Conservation (phyloP, 1,140 invertebrate species). For the Ostrea edulis region DNA sequence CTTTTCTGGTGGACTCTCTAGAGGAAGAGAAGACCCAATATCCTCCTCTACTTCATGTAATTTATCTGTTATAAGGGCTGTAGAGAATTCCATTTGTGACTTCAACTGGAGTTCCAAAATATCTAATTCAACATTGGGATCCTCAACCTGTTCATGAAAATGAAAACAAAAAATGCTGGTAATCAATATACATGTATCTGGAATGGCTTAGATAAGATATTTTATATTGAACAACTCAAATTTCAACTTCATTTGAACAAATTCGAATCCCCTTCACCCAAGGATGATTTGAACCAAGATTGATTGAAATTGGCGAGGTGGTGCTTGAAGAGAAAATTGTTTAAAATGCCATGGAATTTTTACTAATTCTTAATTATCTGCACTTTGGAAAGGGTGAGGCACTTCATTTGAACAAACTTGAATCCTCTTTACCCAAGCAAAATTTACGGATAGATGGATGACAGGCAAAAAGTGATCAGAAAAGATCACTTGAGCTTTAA, state of each 20-base stretch:
- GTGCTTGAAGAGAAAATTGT: not conserved
- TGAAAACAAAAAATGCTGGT: not conserved
- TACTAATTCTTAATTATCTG: too few relatives aligned
- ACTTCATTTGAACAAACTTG: too few relatives aligned
- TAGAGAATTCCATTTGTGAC: constrained; percentile 10
- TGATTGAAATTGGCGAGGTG: not conserved
- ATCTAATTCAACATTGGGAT: constrained; percentile 56
- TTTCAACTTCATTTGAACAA: too few relatives aligned
- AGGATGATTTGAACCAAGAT: too few relatives aligned
- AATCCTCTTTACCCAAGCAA: too few relatives aligned
- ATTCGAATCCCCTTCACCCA: too few relatives aligned
- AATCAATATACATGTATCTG: not conserved
- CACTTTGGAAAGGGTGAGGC: too few relatives aligned
- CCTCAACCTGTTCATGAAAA: not conserved
- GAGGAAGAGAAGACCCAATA: constrained; percentile 66
- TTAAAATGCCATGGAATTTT: too few relatives aligned
- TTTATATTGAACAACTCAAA: too few relatives aligned
- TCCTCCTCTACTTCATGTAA: constrained; percentile 68
- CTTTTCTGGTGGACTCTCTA: constrained; percentile 71
- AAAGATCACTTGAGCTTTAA: not conserved
- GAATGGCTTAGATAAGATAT: not conserved
- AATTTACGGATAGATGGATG: not conserved
- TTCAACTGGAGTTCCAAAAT: constrained; percentile 60
- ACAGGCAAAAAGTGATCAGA: too few relatives aligned
- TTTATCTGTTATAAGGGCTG: constrained; percentile 63